phyloP scores from a whole-genome alignment of 2,888 invertebrate genomes.

The Steromphala cineraria region DNA sequence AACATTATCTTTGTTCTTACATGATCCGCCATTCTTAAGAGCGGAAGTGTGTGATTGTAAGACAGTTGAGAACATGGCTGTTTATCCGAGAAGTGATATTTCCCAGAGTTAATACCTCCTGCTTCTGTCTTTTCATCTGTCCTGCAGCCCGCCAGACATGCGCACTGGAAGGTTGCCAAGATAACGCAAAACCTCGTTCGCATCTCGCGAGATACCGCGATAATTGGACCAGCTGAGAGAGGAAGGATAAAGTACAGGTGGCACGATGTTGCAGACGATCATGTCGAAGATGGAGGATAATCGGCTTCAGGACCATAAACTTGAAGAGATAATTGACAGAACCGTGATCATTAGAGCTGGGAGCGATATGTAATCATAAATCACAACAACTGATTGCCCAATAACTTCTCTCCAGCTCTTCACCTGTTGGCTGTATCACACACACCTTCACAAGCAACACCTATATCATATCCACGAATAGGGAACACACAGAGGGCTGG shows the following conservation, averaged over 20 bases:
- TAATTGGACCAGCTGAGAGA: background rate
- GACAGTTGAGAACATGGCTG: background rate
- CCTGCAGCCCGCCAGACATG: constrained; percentile 1
- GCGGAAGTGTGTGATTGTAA: background rate
- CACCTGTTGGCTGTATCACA: background rate
- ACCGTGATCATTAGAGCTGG: background rate
- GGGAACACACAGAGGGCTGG: background rate
- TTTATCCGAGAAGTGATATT: background rate
- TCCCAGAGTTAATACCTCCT: background rate
- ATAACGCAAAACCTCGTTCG: background rate
- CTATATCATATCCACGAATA: background rate
- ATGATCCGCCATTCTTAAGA: background rate
- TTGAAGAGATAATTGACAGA: background rate
- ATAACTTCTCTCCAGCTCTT: background rate
- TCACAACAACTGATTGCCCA: background rate
- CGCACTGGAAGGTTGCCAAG: background rate
- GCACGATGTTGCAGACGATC: background rate
- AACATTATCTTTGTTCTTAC: background rate
- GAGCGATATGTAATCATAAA: background rate
- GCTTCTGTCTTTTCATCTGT: background rate
- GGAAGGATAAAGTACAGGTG: background rate
- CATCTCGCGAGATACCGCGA: background rate
- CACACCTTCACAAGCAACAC: background rate
- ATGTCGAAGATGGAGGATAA: background rate
- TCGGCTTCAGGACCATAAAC: background rate